Conservation (phyloP, 2,113 vertebrate genomes). For the Arizona elegans region DNA sequence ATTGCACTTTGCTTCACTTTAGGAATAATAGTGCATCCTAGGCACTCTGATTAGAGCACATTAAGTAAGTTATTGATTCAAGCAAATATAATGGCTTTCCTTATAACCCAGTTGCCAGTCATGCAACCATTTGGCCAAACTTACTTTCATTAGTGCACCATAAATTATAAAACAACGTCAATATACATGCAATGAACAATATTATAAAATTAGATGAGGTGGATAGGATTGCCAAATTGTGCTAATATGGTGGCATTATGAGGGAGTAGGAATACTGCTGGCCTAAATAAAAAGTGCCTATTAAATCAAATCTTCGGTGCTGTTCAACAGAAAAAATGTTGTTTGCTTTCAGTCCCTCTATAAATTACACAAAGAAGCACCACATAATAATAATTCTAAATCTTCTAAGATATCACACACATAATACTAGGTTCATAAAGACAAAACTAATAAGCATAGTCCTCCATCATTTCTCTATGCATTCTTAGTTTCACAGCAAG, state of each 20-base stretch:
- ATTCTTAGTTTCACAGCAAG: not conserved
- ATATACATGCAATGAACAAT: not conserved
- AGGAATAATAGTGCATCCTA: not conserved
- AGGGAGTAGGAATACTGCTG: not conserved
- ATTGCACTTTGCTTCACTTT: not conserved
- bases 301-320: not conserved
- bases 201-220: not conserved
- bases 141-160: conserved; percentile 2
- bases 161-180: conserved; percentile 6
- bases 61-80: not conserved
- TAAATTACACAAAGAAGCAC: not conserved
- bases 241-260: conserved; percentile 17
- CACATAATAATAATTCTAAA: not conserved
- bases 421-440: not conserved
- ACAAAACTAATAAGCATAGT: not conserved
- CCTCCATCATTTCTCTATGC: not conserved
- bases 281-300: conserved; percentile 7
- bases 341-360: not conserved
- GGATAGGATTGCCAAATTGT: not conserved
- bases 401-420: not conserved
- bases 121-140: not conserved
- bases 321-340: conserved; percentile 22
- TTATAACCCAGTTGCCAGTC: conserved; percentile 29
- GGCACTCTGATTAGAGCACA: not conserved
- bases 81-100: not conserved